Evolutionary conservation across 2,888 invertebrate genomes (phyloP), one percentile per base, ranked within the genome.

Genomic region (Rotaria socialis): DNA sequence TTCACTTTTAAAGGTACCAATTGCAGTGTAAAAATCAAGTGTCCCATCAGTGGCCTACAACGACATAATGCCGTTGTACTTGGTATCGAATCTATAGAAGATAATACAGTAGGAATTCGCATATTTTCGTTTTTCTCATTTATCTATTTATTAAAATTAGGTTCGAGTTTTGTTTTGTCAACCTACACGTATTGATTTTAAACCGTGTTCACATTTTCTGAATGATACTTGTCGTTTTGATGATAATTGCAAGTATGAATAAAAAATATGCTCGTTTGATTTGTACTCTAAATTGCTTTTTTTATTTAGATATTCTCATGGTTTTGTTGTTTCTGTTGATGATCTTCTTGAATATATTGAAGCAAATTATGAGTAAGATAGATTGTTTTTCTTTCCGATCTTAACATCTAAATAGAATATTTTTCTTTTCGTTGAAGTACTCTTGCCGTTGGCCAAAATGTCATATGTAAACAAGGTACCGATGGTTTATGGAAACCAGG

Each of bases 131-230:
- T n/a, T 35, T 84, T 14, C 16, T 16, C 5, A 27, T 60, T 8
- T 41, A 16, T 47, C 3, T 56, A n/a, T 22, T 35, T 41, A 35
- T 55, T 43, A 43, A 11, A 67, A 6, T 75, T 27, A 86, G 86
- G 22, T 86, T 7, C 47, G 86, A 43, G 86, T 86, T 35, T 55
- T 86, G 14, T 86, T 86, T 84, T 86, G 86, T 50, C 85, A 86
- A 43, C 86, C 86, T 8, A 86, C 86, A n/a, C 55, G 85, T 7
- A n/a, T 50, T 1, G 74, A 85, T 56, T 56, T 86, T 56, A 86
- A 85, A 85, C 85, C 74, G 35, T 86, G 86, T n/a, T 27, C 75
- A 47, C 84, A 86, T 60, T 86, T 80, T 84, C 47, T 86, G 19
- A 86, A 86, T 60, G 47, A 85, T 27, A 22, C 50, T n/a, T 86